phyloP scores from a whole-genome alignment of 2,888 invertebrate genomes.

The Cephalotes varians region DNA sequence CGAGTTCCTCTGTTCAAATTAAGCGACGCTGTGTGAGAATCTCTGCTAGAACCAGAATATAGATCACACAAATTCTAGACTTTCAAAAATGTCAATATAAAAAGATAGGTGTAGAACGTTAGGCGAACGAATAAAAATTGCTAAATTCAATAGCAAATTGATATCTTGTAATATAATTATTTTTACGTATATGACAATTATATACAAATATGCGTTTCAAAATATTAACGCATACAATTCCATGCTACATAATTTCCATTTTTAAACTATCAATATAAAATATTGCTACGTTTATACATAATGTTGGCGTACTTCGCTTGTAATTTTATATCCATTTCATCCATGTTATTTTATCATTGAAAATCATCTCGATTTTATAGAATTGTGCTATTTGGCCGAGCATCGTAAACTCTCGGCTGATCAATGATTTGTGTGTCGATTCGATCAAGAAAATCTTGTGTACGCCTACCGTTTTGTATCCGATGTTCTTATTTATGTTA shows the following conservation, averaged over 20 bases:
- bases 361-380: constrained; percentile 48
- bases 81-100: neutral
- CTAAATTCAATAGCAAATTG: neutral
- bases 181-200: neutral
- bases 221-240: neutral
- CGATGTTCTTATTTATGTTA: constrained; percentile 9
- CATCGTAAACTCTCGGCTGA: neutral
- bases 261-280: neutral
- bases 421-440: constrained; percentile 66
- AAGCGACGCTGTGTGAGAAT: constrained; percentile 36
- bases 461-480: constrained; percentile 66
- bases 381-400: neutral
- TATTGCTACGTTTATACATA: neutral
- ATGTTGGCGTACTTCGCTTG: constrained; percentile 1
- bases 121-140: neutral
- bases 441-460: constrained; percentile 68
- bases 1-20: constrained; percentile 55
- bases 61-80: constrained; percentile 14
- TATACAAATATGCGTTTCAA: neutral
- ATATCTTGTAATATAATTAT: neutral
- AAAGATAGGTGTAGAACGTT: neutral
- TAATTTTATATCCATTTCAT: neutral
- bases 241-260: neutral
- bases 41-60: neutral
- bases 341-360: constrained; percentile 28